Evolutionary conservation across 35 echinoderm and acorn worm genomes (phyloP).

Genomic region (Patiria miniata): DNA sequence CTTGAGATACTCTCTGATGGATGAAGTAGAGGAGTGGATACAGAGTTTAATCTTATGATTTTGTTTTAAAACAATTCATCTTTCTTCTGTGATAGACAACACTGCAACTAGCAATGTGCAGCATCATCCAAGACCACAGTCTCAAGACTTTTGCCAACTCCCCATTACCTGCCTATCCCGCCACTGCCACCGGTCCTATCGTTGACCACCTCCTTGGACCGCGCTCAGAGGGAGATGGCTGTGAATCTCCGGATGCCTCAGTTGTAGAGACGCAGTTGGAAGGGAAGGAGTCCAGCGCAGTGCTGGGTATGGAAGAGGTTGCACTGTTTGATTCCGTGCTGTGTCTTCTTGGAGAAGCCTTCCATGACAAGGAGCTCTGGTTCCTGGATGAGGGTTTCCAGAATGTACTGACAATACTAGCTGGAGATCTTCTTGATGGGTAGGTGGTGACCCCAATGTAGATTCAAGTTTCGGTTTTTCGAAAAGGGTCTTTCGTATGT

Average conservation of each 20-base stretch:
- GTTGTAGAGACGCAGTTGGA: not conserved
- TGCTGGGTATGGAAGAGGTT: not conserved
- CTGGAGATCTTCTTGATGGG: not conserved
- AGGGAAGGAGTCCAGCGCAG: not conserved
- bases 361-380: not conserved
- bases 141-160: not conserved
- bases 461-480: too few relatives aligned
- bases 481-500: too few relatives aligned
- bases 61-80: too few relatives aligned
- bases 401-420: not conserved
- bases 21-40: too few relatives aligned
- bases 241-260: not conserved
- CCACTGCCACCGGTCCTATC: not conserved
- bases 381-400: constrained; percentile 1
- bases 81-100: not conserved
- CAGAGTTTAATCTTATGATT: too few relatives aligned
- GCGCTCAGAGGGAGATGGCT: not conserved
- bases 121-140: constrained; percentile 5
- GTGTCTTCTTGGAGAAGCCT: not conserved
- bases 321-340: not conserved
- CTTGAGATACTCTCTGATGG: too few relatives aligned
- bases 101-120: not conserved
- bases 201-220: not conserved
- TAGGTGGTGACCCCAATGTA: too few relatives aligned
- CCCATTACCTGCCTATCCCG: not conserved